Base-by-base conservation (phyloP, 1,140 invertebrate genomes). In the Bombyx mandarina region DNA sequence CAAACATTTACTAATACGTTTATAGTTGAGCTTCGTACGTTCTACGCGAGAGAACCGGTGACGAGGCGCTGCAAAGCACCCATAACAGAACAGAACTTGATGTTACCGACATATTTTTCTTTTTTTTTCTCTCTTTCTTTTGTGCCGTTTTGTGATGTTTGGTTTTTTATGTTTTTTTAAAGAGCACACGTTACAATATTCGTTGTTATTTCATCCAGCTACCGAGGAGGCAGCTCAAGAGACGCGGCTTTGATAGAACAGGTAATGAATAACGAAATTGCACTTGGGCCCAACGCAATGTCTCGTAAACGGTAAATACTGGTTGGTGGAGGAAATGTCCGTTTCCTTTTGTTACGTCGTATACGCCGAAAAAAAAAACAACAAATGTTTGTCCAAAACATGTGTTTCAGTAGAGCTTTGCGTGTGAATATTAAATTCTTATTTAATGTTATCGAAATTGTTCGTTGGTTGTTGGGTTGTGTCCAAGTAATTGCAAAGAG, bases 171-270 rank as follows among this genome's bases (percentile, higher is more conserved):
- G 71, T 83, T 80, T 71, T 75, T 82, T 82, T 84, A 76, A 62
- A 84, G 74, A 84, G 75, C 75, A 78, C 79, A 82, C 63, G 75
- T 85, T 87, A 79, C 84, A 85, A 85, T 85, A 82, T 82, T 73
- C 82, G 84, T 87, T 87, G 79, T 89, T 88, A 88, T 89, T 88
- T 87, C 85, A 88, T 77, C 80, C 86, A 89, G 88, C 85, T 86
- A 80, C 76, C 83, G 86, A 88, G 86, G 88, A 88, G 73, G 84
- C 82, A 82, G 86, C 81, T 58, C 82, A 88, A 87, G 88, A 89
- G 85, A 89, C 88, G 79, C 80, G 87, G 82, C 88, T 89, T 86
- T 89, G 86, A 89, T 89, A 88, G 83, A 83, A 67, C 80, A 89
- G 88, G 88, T 89, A 89, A 89, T 35, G 26, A 35, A 35, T 86